Percentiles rank a stretch among this genome's conserved stretches.
phyloP scores from a whole-genome alignment of 2,113 vertebrate species.

The Procavia capensis region DNA sequence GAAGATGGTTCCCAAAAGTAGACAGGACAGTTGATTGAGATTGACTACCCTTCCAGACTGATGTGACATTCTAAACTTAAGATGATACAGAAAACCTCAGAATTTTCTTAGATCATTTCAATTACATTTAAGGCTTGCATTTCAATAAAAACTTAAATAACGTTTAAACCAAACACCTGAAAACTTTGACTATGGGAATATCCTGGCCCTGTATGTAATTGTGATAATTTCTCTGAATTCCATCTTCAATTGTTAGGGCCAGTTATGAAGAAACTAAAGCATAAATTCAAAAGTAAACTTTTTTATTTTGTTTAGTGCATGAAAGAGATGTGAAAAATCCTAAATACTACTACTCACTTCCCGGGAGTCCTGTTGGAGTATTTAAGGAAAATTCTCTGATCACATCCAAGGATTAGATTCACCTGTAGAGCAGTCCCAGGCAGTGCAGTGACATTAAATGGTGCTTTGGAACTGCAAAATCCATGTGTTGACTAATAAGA shows the following conservation, averaged over 20 bases:
- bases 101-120: slow-evolving; percentile 8
- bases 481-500: no score
- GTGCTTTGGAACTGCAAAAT: neutral
- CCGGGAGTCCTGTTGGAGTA: neutral
- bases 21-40: neutral
- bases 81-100: neutral
- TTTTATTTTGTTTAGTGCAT: neutral
- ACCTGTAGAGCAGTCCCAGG: neutral
- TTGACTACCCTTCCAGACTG: neutral
- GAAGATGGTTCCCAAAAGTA: neutral
- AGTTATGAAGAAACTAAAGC: slow-evolving; percentile 27
- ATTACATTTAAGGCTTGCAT: slow-evolving; percentile 4
- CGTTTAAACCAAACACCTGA: slow-evolving; percentile 10
- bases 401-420: neutral
- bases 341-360: neutral
- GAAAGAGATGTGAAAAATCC: neutral
- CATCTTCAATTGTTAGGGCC: neutral
- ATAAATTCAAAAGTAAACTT: neutral
- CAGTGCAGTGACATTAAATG: neutral
- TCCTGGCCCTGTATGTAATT: neutral
- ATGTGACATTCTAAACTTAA: slow-evolving; percentile 13
- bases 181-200: neutral
- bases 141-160: slow-evolving; percentile 33
- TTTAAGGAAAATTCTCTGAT: neutral
- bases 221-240: neutral